These are phyloP conservation scores for Stigmatopora argus DNA, from an alignment of 2,113 vertebrate genomes.

Conservation along the genomic window DNA sequence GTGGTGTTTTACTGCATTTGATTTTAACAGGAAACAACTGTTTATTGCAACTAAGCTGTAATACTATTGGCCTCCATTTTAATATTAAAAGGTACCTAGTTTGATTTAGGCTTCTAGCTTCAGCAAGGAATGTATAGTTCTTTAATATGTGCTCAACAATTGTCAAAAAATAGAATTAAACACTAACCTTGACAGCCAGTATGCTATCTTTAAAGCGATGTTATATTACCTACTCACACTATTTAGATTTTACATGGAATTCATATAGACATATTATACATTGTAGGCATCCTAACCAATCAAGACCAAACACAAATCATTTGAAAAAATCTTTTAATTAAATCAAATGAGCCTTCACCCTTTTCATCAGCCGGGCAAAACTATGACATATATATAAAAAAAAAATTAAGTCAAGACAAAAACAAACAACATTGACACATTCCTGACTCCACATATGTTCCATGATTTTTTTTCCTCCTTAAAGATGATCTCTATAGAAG, in stretches of 20 bases:
- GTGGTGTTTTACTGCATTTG: no score
- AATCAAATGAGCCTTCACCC: slow-evolving; percentile 30
- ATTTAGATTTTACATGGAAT: background rate
- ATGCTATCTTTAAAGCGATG: no score
- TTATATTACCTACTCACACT: background rate
- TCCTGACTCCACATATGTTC: slow-evolving; percentile 6
- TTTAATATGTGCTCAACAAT: no score
- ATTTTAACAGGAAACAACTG: no score
- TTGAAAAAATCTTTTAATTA: slow-evolving; percentile 52
- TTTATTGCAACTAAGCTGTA: no score
- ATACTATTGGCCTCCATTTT: no score
- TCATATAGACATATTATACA: background rate
- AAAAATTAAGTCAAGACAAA: slow-evolving; percentile 35
- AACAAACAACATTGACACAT: slow-evolving; percentile 24
- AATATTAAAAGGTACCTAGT: no score
- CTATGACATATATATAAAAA: slow-evolving; percentile 27
- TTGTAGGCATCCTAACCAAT: slow-evolving; percentile 29
- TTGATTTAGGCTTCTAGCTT: no score
- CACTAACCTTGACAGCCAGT: no score
- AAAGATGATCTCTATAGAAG: background rate
- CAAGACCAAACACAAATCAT: background rate
- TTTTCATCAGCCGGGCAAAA: slow-evolving; percentile 5
- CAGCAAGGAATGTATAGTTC: no score
- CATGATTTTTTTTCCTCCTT: background rate
- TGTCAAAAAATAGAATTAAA: no score